These are phyloP conservation scores for Heliothis subflexa DNA, from an alignment of 1,140 invertebrate species.

Conservation along the genomic window DNA sequence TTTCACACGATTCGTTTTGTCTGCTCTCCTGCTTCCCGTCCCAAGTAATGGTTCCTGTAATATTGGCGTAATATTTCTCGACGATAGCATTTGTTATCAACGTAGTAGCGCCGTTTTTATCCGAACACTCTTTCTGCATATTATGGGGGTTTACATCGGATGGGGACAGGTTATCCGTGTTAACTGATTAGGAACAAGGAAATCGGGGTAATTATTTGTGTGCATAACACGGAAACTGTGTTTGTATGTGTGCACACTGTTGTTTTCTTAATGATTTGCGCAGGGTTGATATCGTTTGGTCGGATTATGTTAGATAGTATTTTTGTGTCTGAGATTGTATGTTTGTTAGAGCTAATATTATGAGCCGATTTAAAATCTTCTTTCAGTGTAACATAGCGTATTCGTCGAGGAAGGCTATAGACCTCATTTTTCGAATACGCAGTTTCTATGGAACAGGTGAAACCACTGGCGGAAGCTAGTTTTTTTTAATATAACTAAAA, in stretches of 20 bases:
- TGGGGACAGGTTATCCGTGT: neutral
- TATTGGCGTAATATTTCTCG: slow-evolving; percentile 76
- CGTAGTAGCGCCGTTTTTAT: slow-evolving; percentile 69
- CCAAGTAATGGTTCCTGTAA: slow-evolving; percentile 67
- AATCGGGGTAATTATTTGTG: neutral
- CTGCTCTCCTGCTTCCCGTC: slow-evolving; percentile 61
- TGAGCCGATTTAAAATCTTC: too few relatives aligned
- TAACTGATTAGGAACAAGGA: neutral
- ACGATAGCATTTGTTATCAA: slow-evolving; percentile 73
- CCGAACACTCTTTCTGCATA: slow-evolving; percentile 53
- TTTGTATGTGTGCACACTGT: too few relatives aligned
- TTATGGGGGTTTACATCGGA: slow-evolving; percentile 19
- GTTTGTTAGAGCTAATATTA: too few relatives aligned
- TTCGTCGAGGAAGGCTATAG: too few relatives aligned
- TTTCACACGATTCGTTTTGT: slow-evolving; percentile 68
- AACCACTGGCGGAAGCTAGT: too few relatives aligned
- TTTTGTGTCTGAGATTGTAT: too few relatives aligned
- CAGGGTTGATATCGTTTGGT: too few relatives aligned
- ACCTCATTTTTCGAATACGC: too few relatives aligned
- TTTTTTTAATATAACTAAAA: neutral
- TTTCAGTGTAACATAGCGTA: too few relatives aligned
- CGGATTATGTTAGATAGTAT: too few relatives aligned
- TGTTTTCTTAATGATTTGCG: too few relatives aligned
- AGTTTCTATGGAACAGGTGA: too few relatives aligned
- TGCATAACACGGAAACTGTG: neutral